These are phyloP conservation scores for Hozukius guyotensis DNA, from an alignment of 2,797 vertebrate genomes.

Conservation along the genomic window DNA sequence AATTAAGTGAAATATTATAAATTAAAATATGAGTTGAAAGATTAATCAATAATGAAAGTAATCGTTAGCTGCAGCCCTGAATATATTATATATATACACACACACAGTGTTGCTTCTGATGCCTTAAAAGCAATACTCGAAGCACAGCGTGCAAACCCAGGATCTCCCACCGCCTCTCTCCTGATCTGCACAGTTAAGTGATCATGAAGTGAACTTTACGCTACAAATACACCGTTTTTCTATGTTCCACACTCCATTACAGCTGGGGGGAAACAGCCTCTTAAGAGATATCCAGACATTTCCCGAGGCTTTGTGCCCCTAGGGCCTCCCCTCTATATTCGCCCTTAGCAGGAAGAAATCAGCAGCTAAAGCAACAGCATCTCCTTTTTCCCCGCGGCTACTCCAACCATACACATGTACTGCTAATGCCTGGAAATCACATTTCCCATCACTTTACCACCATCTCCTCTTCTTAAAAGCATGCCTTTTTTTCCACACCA, in stretches of 20 bases:
- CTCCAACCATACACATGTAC: constrained; percentile 71
- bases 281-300: constrained; percentile 83
- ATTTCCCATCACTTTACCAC: constrained; percentile 83
- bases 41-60: neutral
- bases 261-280: constrained; percentile 77
- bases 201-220: constrained; percentile 77
- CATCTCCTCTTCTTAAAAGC: constrained; percentile 80
- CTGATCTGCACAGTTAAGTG: constrained; percentile 66
- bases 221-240: constrained; percentile 76
- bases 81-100: neutral
- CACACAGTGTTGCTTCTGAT: neutral
- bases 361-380: constrained; percentile 66
- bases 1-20: neutral
- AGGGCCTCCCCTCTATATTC: constrained; percentile 72
- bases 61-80: neutral
- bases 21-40: neutral
- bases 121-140: constrained; percentile 1
- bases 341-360: constrained; percentile 74
- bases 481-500: constrained; percentile 69
- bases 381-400: constrained; percentile 66
- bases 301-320: constrained; percentile 79
- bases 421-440: constrained; percentile 84
- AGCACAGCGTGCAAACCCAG: constrained; percentile 18
- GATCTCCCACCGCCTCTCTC: constrained; percentile 9
- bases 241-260: constrained; percentile 83